Base-by-base conservation (phyloP, 2,888 invertebrate species). In the Hoplodrina blanda region DNA sequence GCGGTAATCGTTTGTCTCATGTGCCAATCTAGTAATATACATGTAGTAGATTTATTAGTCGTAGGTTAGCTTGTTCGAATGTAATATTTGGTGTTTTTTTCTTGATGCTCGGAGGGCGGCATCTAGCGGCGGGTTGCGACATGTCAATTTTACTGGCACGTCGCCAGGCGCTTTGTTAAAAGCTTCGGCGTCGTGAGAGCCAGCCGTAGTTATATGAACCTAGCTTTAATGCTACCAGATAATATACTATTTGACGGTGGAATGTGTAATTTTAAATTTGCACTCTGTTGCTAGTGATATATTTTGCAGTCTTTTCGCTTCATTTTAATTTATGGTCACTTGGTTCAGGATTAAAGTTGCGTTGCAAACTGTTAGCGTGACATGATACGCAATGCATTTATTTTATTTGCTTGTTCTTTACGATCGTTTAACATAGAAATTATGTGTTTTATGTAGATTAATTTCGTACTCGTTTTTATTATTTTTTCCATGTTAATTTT, bases 161-260 rank as follows among this genome's bases (percentile, higher is more conserved):
- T 57, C 67, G 94, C 94, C 94, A 95, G 90, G 89, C 85, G 91
- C 90, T 93, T 90, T 91, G 93, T 90, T 91, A 89, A 91, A 90
- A 92, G 91, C 90, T 87, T 89, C 88, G 88, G 90, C 91, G 88
- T 89, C 92, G 87, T 79, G 80, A 84, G 79, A 85, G 82, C 84
- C 82, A 67, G 68, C 72, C 87, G 88, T 90, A 89, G 80, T 83
- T 80, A 78, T 86, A 85, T 83, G 80, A 80, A 83, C 79, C 80
- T 78, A 83, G 81, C 76, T 81, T 80, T 81, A 85, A 83, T 84
- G 82, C 82, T 74, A 79, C 69, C 77, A 79, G 85, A 87, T 88
- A 85, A 86, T 86, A 82, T 76, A 83, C 80, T 82, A 78, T 81
- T 80, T 79, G 82, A 83, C 71, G 70, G 76, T 72, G 59, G 68